These are phyloP conservation scores for Drosophila diplacantha DNA, from an alignment of 2,888 invertebrate species.

Conservation along the genomic window DNA sequence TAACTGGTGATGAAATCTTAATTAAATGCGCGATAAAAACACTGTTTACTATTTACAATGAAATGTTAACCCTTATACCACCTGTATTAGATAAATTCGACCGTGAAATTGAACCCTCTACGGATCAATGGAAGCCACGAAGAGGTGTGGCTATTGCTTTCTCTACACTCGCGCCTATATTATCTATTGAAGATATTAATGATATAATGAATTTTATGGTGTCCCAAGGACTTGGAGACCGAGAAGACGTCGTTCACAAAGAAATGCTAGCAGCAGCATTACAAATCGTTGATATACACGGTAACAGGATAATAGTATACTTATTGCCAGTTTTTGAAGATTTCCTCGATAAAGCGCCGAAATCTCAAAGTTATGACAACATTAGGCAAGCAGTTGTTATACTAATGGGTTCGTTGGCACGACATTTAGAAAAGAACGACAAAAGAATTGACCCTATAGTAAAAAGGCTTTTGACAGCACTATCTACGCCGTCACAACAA, in stretches of 20 bases:
- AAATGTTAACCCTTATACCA: slow-evolving; percentile 89
- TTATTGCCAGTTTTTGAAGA: slow-evolving; percentile 95
- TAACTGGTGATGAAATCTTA: slow-evolving; percentile 80
- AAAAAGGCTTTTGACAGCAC: slow-evolving; percentile 90
- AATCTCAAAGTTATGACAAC: slow-evolving; percentile 92
- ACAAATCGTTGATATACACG: slow-evolving; percentile 93
- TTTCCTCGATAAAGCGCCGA: slow-evolving; percentile 94
- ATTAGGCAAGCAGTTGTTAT: slow-evolving; percentile 97
- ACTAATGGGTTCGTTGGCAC: slow-evolving; percentile 97
- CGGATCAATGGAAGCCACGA: slow-evolving; percentile 94
- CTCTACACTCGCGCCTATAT: slow-evolving; percentile 84
- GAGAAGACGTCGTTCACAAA: slow-evolving; percentile 87
- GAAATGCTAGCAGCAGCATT: slow-evolving; percentile 97
- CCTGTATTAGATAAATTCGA: slow-evolving; percentile 94
- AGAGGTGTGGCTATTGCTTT: slow-evolving; percentile 92
- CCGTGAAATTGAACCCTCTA: slow-evolving; percentile 88
- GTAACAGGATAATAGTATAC: slow-evolving; percentile 87
- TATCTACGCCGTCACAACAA: slow-evolving; percentile 98
- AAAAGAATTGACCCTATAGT: slow-evolving; percentile 96
- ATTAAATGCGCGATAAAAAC: slow-evolving; percentile 81
- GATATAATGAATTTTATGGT: slow-evolving; percentile 91
- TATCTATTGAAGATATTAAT: slow-evolving; percentile 81
- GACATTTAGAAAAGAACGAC: slow-evolving; percentile 94
- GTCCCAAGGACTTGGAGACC: slow-evolving; percentile 90
- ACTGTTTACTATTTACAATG: slow-evolving; percentile 86